phyloP scores from a whole-genome alignment of 2,888 invertebrate genomes.

The Junonia oenone region DNA sequence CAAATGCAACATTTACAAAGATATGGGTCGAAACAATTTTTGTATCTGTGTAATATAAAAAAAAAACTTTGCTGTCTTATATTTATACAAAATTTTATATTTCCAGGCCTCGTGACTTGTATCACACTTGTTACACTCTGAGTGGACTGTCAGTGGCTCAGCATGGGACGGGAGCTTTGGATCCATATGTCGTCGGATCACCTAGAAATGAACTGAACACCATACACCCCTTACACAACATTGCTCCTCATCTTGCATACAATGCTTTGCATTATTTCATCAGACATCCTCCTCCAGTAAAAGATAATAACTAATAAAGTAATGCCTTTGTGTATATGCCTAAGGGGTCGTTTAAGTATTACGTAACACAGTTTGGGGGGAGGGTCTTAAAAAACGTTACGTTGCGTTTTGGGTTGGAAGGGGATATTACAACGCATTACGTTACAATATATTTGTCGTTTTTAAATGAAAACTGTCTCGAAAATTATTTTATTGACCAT shows the following conservation, averaged over 20 bases:
- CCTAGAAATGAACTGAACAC: slow-evolving; percentile 85
- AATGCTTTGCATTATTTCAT: slow-evolving; percentile 74
- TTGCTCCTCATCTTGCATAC: slow-evolving; percentile 82
- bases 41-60: neutral
- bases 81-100: slow-evolving; percentile 31
- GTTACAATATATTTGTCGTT: no score
- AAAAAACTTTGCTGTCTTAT: neutral
- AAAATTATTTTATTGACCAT: no score
- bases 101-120: slow-evolving; percentile 90
- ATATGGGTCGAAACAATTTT: no score
- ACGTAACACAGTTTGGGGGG: no score
- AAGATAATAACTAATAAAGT: slow-evolving; percentile 53
- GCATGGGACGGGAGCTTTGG: slow-evolving; percentile 76
- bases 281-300: slow-evolving; percentile 65
- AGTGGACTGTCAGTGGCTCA: slow-evolving; percentile 97
- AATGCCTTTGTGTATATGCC: neutral
- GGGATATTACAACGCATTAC: no score
- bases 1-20: neutral
- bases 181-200: slow-evolving; percentile 82
- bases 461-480: no score
- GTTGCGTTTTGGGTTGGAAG: no score
- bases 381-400: no score
- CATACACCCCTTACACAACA: slow-evolving; percentile 91
- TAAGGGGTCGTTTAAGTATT: no score
- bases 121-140: slow-evolving; percentile 97